phyloP scores from a whole-genome alignment of 2,888 invertebrate species.

The Calameuta filiformis region DNA sequence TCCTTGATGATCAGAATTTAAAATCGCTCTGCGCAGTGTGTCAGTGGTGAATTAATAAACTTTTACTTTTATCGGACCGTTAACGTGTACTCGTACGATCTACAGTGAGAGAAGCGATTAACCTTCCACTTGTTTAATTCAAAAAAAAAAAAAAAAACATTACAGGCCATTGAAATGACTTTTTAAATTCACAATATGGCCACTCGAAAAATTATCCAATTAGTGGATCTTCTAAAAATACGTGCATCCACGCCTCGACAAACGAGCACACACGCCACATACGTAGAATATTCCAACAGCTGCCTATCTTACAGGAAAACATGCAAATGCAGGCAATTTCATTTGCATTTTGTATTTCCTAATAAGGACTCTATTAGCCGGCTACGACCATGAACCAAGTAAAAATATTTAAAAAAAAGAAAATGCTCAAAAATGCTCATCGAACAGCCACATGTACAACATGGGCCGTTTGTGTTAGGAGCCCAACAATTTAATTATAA shows the following conservation, averaged over 20 bases:
- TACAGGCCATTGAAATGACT: no score
- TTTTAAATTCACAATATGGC: neutral
- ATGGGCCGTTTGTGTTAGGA: no score
- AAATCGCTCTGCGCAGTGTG: neutral
- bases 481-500: no score
- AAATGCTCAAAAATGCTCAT: no score
- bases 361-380: neutral
- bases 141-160: no score
- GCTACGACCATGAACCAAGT: neutral
- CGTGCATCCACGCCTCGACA: neutral
- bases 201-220: neutral
- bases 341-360: constrained; percentile 1
- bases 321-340: neutral
- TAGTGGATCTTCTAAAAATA: neutral
- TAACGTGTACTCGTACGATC: neutral
- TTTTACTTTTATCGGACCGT: neutral
- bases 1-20: neutral
- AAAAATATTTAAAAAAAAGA: no score
- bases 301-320: neutral
- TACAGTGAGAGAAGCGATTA: neutral
- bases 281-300: neutral
- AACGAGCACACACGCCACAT: neutral
- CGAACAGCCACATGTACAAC: no score
- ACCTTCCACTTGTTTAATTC: neutral
- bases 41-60: neutral